Conservation (phyloP, 2,113 vertebrate species). For the Chaetodon trifascialis region DNA sequence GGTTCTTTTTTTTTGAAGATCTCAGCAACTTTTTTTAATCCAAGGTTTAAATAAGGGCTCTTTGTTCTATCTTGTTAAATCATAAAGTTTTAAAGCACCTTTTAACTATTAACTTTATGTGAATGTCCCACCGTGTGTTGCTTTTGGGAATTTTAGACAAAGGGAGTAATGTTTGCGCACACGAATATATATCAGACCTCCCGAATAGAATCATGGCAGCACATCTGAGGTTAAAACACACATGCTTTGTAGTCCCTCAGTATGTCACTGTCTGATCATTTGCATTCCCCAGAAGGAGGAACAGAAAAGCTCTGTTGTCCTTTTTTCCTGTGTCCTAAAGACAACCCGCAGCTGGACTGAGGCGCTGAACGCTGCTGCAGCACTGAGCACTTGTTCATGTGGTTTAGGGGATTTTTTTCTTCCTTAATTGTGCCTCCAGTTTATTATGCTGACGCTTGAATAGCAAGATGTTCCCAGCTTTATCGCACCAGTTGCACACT, state of each 20-base stretch:
- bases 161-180: conserved; percentile 63
- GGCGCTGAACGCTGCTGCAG: conserved; percentile 50
- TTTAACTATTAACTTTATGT: conserved; percentile 60
- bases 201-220: conserved; percentile 51
- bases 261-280: conserved; percentile 73
- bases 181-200: conserved; percentile 44
- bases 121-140: conserved; percentile 54
- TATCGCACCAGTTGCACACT: conserved; percentile 86
- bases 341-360: conserved; percentile 73
- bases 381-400: conserved; percentile 62
- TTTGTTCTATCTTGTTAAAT: conserved; percentile 59
- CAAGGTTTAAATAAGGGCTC: conserved; percentile 42
- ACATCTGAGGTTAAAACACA: conserved; percentile 69
- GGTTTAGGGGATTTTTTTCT: conserved; percentile 33
- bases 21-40: conserved; percentile 36
- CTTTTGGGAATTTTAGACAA: conserved; percentile 57
- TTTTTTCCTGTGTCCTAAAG: conserved; percentile 60
- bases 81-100: conserved; percentile 62
- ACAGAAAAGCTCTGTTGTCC: conserved; percentile 69
- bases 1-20: conserved; percentile 31
- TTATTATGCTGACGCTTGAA: conserved; percentile 81
- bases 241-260: conserved; percentile 56
- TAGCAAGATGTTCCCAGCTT: conserved; percentile 82
- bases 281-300: conserved; percentile 61
- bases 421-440: conserved; percentile 73